These are phyloP conservation scores for Cantharis rustica DNA, from an alignment of 2,888 invertebrate genomes.

Conservation along the genomic window DNA sequence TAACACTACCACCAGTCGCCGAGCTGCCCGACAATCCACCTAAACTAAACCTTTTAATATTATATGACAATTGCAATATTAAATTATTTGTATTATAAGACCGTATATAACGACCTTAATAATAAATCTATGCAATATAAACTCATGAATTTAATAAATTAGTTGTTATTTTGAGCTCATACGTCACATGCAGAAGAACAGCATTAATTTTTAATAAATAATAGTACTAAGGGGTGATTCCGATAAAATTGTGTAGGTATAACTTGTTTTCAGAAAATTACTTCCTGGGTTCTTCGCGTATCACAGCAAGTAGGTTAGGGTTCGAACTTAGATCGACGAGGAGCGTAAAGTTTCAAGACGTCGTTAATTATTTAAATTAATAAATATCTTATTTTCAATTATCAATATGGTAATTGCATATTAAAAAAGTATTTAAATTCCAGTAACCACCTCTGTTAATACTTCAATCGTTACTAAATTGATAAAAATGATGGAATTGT, in stretches of 20 bases:
- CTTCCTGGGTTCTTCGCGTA: too few species aligned
- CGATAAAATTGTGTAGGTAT: background rate
- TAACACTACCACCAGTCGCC: too few species aligned
- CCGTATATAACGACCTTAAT: too few species aligned
- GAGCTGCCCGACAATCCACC: too few species aligned
- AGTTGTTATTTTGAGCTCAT: background rate
- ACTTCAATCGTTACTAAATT: background rate
- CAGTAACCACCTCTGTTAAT: background rate
- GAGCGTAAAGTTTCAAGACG: too few species aligned
- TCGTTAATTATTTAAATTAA: too few species aligned
- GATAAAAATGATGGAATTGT: background rate
- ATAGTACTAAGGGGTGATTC: background rate
- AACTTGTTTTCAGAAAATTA: too few species aligned
- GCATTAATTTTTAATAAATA: background rate
- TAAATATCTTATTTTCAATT: background rate
- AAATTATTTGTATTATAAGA: too few species aligned
- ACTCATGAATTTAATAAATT: background rate
- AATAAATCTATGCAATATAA: too few species aligned
- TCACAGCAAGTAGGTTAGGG: background rate
- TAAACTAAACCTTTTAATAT: too few species aligned
- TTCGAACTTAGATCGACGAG: background rate
- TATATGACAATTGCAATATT: too few species aligned
- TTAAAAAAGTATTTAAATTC: background rate
- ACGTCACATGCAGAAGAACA: background rate
- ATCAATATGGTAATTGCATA: background rate